Base-by-base conservation (phyloP, 2,888 invertebrate genomes). In the Hipparchia sbordonii region DNA sequence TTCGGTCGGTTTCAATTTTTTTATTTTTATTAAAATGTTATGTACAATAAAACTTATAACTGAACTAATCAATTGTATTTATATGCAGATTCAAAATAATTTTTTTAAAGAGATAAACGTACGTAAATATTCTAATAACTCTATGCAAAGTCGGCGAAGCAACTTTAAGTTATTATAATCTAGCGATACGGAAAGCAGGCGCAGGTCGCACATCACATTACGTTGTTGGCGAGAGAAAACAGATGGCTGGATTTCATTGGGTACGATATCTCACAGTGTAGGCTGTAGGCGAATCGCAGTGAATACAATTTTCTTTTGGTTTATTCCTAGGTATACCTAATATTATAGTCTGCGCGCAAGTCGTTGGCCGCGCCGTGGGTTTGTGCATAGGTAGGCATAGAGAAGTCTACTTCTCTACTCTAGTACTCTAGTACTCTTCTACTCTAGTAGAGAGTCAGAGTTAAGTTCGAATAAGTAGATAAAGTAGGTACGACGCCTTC, bases 241-340 rank as follows among this genome's bases (percentile, higher is more conserved):
- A 91, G 91, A 91, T 89, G 91, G 89, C 85, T 83, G 85, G 89
- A 89, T 90, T 91, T 90, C 89, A 90, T 90, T 6, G 4, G 6
- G 46, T 90, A 91, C 90, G 90, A 89, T 91, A 89, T 88, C 85
- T 90, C 89, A 82, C 83, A 84, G 84, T 76, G 87, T 39, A 39
- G 39, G 39, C 39, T 86, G 87, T 86, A 88, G 86, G 85, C 82
- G 85, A 87, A 88, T 85, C 87, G 87, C 86, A 87, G 82, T 84
- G 85, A 46, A 62, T 13, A 62, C 2, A 23, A 13, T 7, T 2
- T 46, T 62, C 6, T 62, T 0, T 3, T 4, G 8, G n/a, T 7
- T 61, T 46, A 12, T 5, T 56, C 0, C 6, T n/a, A 13, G 54
- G 6, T n/a, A 13, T 10, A n/a, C n/a, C n/a, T n/a, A 52, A 52